These are phyloP conservation scores for Lobophora halterata DNA, from an alignment of 2,888 invertebrate species.

Conservation along the genomic window DNA sequence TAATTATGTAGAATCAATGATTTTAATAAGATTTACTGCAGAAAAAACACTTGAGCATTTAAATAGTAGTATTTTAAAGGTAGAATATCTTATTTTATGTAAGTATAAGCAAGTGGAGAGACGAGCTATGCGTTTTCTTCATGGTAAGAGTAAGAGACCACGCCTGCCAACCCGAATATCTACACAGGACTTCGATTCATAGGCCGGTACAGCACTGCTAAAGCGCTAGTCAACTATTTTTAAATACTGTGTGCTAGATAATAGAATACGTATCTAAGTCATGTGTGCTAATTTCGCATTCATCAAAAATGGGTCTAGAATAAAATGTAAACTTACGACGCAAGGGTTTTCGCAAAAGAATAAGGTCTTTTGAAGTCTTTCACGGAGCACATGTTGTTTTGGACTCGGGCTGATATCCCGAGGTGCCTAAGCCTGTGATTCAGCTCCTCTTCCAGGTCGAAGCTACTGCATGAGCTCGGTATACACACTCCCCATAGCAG, in stretches of 20 bases:
- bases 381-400: constrained; percentile 71
- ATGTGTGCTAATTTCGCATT: no score
- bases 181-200: no score
- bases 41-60: constrained; percentile 2
- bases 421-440: constrained; percentile 53
- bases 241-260: no score
- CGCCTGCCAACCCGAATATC: no score
- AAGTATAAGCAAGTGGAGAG: no score
- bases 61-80: neutral
- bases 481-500: constrained; percentile 82
- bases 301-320: no score
- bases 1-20: constrained; percentile 10
- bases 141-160: no score
- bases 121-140: no score
- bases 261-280: no score
- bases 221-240: no score
- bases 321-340: constrained; percentile 62
- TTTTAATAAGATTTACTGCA: neutral
- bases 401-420: constrained; percentile 59
- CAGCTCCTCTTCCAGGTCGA: constrained; percentile 74
- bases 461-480: constrained; percentile 76
- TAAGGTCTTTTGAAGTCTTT: constrained; percentile 60
- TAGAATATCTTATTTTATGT: neutral
- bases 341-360: constrained; percentile 67
- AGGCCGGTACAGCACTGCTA: no score